phyloP scores from a whole-genome alignment of 2,797 vertebrate genomes.

The Tiaroga cobitis region DNA sequence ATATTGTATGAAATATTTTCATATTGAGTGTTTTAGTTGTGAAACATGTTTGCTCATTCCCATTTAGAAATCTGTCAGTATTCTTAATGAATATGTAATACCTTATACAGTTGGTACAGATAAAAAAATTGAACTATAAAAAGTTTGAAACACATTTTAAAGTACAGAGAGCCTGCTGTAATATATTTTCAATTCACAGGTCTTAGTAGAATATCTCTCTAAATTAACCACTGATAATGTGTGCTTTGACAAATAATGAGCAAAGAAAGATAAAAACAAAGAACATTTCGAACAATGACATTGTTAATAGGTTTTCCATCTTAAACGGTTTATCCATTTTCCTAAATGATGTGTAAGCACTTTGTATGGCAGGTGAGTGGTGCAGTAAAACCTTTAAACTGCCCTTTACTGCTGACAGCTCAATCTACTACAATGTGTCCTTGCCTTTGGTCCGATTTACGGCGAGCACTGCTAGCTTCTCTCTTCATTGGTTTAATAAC shows the following conservation, averaged over 20 bases:
- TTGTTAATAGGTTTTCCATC: neutral
- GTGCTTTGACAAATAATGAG: neutral
- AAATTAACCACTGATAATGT: neutral
- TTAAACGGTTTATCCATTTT: neutral
- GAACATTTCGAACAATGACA: neutral
- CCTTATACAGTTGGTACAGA: neutral
- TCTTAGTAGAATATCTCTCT: neutral
- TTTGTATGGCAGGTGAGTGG: slow-evolving; percentile 3
- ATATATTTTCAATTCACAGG: neutral
- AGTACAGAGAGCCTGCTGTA: neutral
- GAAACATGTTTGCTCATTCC: neutral
- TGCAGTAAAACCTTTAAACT: slow-evolving; percentile 33
- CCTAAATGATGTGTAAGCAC: slow-evolving; percentile 20
- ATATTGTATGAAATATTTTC: neutral
- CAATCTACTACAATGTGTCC: slow-evolving; percentile 11
- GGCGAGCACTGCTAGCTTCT: slow-evolving; percentile 3
- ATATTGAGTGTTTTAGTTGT: neutral
- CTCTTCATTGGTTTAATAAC: slow-evolving; percentile 11
- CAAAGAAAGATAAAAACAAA: neutral
- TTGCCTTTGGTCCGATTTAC: neutral
- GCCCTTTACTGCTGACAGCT: slow-evolving; percentile 41
- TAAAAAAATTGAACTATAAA: neutral
- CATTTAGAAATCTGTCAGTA: neutral
- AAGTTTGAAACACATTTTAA: neutral
- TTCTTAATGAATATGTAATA: neutral